Base-by-base conservation (phyloP, 2,113 vertebrate genomes). In the Aegotheles bennettii region DNA sequence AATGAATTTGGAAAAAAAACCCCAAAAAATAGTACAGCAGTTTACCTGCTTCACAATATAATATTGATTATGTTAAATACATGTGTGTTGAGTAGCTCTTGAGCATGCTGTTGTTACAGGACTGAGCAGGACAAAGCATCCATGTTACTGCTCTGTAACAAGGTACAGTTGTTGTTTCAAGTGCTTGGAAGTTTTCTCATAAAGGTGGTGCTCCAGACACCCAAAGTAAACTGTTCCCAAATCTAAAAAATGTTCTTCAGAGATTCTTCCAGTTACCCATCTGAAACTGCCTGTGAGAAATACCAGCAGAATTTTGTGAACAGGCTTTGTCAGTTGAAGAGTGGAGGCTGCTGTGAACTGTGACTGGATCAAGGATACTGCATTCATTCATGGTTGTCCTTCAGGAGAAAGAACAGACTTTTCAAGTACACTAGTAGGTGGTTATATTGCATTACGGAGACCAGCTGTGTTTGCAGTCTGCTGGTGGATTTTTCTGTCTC, bases 321-420 rank as follows among this genome's bases (percentile, higher is more conserved):
- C 14, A 59, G 35, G 9, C 51, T 91, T 77, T 89, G 15, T 67
- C 51, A 38, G 19, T 26, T 69, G 8, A 61, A 45, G 57, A 68
- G 43, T 1, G 3, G 45, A 42, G 56, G 16, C 38, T 2, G 2
- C 35, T 0, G 2, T 28, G 36, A 33, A 10, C 11, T 40, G 59
- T 50, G 40, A 21, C 42, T 82, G 74, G 16, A 29, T 92, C 29
- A 26, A 21, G 65, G 61, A 26, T 60, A 7, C 33, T 35, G 48
- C 2, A 3, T 35, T 71, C 15, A 7, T 36, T 67, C 9, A 0
- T 3, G 2, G 21, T 61, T 23, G 4, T 28, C 74, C 36, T 91
- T 69, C 50, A 36, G 48, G 45, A 40, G 12, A 47, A 82, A 54
- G 21, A 65, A 36, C 10, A 64, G 61, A 59, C 28, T 67, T 91